Conservation (phyloP, 2,797 vertebrate genomes). For the Streptopelia turtur region DNA sequence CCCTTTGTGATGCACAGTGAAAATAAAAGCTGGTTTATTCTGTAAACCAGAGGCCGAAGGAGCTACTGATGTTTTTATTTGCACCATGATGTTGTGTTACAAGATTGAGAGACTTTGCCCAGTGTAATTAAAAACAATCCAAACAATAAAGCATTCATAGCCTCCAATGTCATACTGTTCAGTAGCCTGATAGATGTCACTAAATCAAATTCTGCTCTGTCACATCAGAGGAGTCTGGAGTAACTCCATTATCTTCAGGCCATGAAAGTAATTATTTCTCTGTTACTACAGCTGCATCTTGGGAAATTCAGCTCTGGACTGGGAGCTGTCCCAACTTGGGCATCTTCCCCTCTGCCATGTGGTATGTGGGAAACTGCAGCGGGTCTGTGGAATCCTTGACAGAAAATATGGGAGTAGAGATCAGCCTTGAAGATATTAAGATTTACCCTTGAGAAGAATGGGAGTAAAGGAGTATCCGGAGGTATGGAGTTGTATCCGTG, state of each 20-base stretch:
- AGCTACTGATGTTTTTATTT: not conserved
- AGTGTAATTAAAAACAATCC: not conserved
- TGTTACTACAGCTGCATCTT: not conserved
- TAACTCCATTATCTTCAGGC: not conserved
- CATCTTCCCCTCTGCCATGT: not conserved
- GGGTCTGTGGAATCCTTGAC: too few relatives aligned
- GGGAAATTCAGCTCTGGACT: not conserved
- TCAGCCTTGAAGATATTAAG: too few relatives aligned
- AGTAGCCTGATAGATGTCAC: not conserved
- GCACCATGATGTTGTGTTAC: not conserved
- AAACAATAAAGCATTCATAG: not conserved
- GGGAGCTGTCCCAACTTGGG: not conserved
- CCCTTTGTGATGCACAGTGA: not conserved
- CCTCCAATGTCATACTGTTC: not conserved
- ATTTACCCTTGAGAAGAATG: too few relatives aligned
- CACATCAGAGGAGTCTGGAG: not conserved
- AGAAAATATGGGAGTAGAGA: too few relatives aligned
- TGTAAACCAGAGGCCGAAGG: not conserved
- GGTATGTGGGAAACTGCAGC: too few relatives aligned
- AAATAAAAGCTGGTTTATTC: not conserved
- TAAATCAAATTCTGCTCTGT: not conserved
- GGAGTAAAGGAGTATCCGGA: too few relatives aligned
- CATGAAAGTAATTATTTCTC: not conserved
- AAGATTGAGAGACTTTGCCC: not conserved
- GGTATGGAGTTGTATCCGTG: too few relatives aligned